Conservation (phyloP, 2,888 invertebrate species). For the Scaptomyza flava region DNA sequence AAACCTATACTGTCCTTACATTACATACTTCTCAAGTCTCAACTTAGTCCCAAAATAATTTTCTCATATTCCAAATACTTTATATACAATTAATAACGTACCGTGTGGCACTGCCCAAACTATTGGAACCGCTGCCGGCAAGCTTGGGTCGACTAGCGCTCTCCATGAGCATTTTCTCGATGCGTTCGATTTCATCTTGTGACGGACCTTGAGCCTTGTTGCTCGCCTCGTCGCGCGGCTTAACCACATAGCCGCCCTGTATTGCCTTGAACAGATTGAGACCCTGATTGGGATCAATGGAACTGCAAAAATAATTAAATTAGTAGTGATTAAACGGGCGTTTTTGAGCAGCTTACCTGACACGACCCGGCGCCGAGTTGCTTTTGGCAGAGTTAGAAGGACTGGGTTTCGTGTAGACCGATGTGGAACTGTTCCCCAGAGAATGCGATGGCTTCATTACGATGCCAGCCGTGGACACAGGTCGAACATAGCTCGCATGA, state of each 20-base stretch:
- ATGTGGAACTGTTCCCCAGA: conserved; percentile 84
- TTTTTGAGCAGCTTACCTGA: conserved; percentile 68
- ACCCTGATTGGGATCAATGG: conserved; percentile 84
- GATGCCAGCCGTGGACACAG: conserved; percentile 74
- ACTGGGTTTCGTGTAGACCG: conserved; percentile 84
- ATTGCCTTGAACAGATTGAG: conserved; percentile 84
- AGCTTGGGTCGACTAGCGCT: conserved; percentile 81
- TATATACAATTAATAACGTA: conserved; percentile 47
- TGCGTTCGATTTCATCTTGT: conserved; percentile 86
- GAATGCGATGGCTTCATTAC: conserved; percentile 84
- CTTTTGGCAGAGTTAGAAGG: conserved; percentile 85
- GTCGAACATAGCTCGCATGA: conserved; percentile 72
- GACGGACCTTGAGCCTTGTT: conserved; percentile 88
- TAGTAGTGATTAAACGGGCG: not conserved
- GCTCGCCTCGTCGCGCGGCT: conserved; percentile 88
- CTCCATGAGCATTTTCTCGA: conserved; percentile 86
- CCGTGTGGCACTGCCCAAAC: conserved; percentile 85
- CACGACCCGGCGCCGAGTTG: conserved; percentile 84
- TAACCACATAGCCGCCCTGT: conserved; percentile 87
- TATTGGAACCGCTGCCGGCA: conserved; percentile 85
- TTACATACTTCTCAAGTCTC: not conserved
- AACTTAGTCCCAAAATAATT: not conserved
- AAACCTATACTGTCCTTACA: conserved; percentile 9
- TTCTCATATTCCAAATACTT: not conserved
- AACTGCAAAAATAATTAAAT: conserved; percentile 64